Evolutionary conservation across 37 sponge, comb jelly and placozoan species (phyloP).

Genomic region (Axinella damicornis): DNA sequence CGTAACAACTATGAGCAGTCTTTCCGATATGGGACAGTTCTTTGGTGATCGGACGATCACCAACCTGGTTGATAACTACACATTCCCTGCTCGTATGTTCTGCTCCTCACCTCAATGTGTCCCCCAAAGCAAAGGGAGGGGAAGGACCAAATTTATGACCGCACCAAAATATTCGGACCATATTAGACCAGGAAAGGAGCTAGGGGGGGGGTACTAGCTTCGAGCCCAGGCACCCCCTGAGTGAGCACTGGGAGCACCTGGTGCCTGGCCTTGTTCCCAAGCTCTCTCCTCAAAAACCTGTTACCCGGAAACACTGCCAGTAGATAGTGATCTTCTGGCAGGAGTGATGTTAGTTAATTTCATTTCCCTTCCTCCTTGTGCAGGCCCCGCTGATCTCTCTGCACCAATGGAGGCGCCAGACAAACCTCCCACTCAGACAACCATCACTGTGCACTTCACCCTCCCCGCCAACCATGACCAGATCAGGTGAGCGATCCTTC

Average conservation of each 20-base stretch:
- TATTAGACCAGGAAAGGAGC: too few relatives aligned
- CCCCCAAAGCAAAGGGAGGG: too few relatives aligned
- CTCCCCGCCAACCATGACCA: conserved; percentile 1
- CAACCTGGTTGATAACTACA: background rate
- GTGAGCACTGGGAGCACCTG: too few relatives aligned
- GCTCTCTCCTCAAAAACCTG: background rate
- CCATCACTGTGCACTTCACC: conserved; percentile 22
- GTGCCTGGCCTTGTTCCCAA: background rate
- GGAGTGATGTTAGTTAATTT: too few relatives aligned
- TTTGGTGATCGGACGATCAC: background rate
- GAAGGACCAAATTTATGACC: too few relatives aligned
- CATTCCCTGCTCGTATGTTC: conserved; percentile 9
- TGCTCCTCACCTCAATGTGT: too few relatives aligned
- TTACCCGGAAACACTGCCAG: too few relatives aligned
- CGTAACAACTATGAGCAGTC: conserved; percentile 10
- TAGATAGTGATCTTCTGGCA: too few relatives aligned
- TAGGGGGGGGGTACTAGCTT: too few relatives aligned
- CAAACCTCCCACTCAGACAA: background rate
- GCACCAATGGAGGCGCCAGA: background rate
- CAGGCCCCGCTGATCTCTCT: conserved; percentile 18
- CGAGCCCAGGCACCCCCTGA: too few relatives aligned
- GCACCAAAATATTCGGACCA: too few relatives aligned
- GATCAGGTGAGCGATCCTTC: background rate
- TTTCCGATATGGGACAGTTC: background rate
- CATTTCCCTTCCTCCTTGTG: too few relatives aligned